These are phyloP conservation scores for Dendroctonus ponderosae DNA, from an alignment of 1,140 invertebrate species.

Conservation along the genomic window DNA sequence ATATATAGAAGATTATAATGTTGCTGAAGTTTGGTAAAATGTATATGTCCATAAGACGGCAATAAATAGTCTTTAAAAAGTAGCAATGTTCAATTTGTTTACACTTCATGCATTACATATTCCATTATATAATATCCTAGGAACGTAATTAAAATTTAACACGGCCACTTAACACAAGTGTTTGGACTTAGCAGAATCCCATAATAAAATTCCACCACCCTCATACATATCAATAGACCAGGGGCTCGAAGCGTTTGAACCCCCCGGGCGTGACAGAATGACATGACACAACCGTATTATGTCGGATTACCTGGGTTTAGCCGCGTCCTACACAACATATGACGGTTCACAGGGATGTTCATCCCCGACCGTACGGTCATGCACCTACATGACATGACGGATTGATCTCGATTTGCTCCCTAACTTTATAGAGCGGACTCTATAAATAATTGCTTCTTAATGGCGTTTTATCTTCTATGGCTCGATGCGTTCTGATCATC, in stretches of 20 bases:
- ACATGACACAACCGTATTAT: slow-evolving; percentile 50
- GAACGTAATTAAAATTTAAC: slow-evolving; percentile 17
- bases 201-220: slow-evolving; percentile 31
- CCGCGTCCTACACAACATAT: slow-evolving; percentile 43
- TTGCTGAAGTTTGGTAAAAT: too few relatives aligned
- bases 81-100: too few relatives aligned
- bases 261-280: slow-evolving; percentile 48
- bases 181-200: slow-evolving; percentile 24
- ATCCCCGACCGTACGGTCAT: slow-evolving; percentile 9
- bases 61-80: too few relatives aligned
- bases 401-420: slow-evolving; percentile 9
- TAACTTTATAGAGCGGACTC: neutral
- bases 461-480: too few relatives aligned
- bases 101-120: too few relatives aligned
- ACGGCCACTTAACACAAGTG: slow-evolving; percentile 29
- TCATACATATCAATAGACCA: slow-evolving; percentile 31
- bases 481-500: too few relatives aligned
- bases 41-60: too few relatives aligned
- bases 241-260: slow-evolving; percentile 29
- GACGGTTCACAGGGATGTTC: slow-evolving; percentile 29
- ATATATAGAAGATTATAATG: too few relatives aligned
- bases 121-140: neutral
- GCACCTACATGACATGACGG: slow-evolving; percentile 18
- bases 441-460: neutral
- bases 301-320: slow-evolving; percentile 47